Base-by-base conservation (phyloP, 2,113 vertebrate genomes). In the Axis porcinus region DNA sequence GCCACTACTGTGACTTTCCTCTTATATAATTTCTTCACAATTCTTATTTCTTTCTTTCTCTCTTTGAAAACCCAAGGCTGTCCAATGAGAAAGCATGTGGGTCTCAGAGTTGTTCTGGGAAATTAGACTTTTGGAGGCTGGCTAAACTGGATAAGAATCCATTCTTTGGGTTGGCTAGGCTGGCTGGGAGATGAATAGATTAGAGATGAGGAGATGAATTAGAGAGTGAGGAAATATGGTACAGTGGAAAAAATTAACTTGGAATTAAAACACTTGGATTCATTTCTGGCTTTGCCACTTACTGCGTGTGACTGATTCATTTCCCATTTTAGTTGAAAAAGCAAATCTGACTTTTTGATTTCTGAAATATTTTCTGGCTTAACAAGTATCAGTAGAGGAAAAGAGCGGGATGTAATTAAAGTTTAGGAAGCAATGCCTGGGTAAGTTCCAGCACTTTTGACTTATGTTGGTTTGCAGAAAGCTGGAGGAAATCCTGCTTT, bases 211-310 rank as follows among this genome's bases (percentile, higher is more conserved):
- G n/a, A 84, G 57, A 67, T 74, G 52, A 85, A 62, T 85, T 83
- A 85, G 27, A 82, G 60, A 15, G 17, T 47, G 33, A 78, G 57
- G 54, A 60, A 45, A 76, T 36, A 85, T 15, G 57, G 74, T 52
- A 23, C 10, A 30, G 14, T 27, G 30, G 78, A 79, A 82, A 94
- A 89, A 62, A 70, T 27, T 58, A 93, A 79, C 23, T 85, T 79
- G 74, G 54, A 70, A 87, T 90, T 82, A 87, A 92, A 90, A 87
- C n/a, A 82, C 40, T 76, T 64, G 92, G 82, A 52, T 93, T 95
- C 21, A 19, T 78, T 87, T 90, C 85, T 87, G 55, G 43, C 82
- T 93, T 96, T 93, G n/a, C 47, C 43, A 83, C 50, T 60, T 81
- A 74, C 2, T 55, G 36, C 36, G 15, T 88, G 36, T 96, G 67